A percentile compares a stretch with the other conserved stretches of the same genome.
Evolutionary conservation across 1,140 invertebrate species (phyloP).

Genomic region (Cyclina sinensis): DNA sequence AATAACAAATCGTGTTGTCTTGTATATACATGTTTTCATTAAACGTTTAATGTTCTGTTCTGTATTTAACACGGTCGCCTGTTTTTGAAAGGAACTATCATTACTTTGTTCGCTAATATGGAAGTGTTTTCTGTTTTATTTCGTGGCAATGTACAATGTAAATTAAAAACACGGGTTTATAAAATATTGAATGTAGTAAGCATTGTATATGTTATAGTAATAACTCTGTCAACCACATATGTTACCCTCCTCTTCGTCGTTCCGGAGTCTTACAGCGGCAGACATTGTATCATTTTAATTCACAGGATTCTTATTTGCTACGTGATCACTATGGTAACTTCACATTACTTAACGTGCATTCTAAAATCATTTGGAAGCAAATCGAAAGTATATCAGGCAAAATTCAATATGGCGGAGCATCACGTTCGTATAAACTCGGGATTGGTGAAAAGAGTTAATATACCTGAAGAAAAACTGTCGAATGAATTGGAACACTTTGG

Average conservation of each 20-base stretch:
- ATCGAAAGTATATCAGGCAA: neutral
- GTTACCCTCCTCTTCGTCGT: neutral
- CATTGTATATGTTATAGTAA: neutral
- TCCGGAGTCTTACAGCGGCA: neutral
- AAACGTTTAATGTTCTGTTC: too few species aligned
- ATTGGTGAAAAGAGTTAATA: neutral
- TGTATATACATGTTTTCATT: too few species aligned
- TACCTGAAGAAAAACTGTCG: neutral
- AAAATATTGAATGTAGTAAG: neutral
- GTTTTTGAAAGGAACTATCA: too few species aligned
- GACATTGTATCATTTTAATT: neutral
- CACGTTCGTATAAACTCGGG: neutral
- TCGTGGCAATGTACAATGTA: neutral
- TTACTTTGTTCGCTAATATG: too few species aligned
- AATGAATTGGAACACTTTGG: neutral
- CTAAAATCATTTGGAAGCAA: neutral
- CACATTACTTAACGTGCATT: slow-evolving; percentile 3
- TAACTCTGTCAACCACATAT: neutral
- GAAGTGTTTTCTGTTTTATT: slow-evolving; percentile 17
- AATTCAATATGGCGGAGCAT: neutral
- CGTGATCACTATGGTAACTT: neutral
- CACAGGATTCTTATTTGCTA: slow-evolving; percentile 1
- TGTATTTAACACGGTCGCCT: too few species aligned
- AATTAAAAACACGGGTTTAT: neutral
- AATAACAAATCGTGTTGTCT: too few species aligned